Evolutionary conservation across 1,140 invertebrate species (phyloP).

Genomic region (Oedothorax gibbosus): DNA sequence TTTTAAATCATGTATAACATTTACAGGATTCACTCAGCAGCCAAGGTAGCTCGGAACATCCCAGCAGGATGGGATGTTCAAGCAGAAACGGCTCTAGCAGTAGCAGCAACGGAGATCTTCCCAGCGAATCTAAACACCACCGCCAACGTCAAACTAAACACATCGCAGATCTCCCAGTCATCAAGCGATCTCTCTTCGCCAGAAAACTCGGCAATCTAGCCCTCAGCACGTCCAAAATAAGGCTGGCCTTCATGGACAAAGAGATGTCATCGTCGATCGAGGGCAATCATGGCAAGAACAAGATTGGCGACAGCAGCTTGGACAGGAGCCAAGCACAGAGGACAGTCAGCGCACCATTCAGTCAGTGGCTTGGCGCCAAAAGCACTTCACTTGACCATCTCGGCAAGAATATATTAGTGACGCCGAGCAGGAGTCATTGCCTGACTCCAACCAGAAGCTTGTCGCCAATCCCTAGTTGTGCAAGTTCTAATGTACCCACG

Average conservation of each 20-base stretch:
- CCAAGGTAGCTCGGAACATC: slow-evolving; percentile 48
- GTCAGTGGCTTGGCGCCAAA: slow-evolving; percentile 26
- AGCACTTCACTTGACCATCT: slow-evolving; percentile 45
- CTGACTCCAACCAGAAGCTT: slow-evolving; percentile 41
- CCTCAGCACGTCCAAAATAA: slow-evolving; percentile 40
- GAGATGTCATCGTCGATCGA: background rate
- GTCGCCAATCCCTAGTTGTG: slow-evolving; percentile 62
- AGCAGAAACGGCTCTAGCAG: slow-evolving; percentile 44
- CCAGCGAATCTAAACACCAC: too few species aligned
- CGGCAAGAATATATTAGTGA: background rate
- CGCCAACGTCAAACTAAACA: background rate
- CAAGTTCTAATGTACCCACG: slow-evolving; percentile 62
- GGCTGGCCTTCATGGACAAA: slow-evolving; percentile 38
- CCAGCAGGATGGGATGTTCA: background rate
- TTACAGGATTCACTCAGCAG: slow-evolving; percentile 60
- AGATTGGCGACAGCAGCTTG: slow-evolving; percentile 10
- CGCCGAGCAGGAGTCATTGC: background rate
- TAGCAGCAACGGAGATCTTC: slow-evolving; percentile 15
- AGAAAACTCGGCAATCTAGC: slow-evolving; percentile 53
- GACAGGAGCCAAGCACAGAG: slow-evolving; percentile 49
- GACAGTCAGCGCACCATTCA: slow-evolving; percentile 56
- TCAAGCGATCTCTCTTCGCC: slow-evolving; percentile 50
- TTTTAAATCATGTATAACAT: too few species aligned
- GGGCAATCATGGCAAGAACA: slow-evolving; percentile 1
- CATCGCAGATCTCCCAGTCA: slow-evolving; percentile 11